Conservation (phyloP, 2,888 invertebrate species). For the Morpho helenor region DNA sequence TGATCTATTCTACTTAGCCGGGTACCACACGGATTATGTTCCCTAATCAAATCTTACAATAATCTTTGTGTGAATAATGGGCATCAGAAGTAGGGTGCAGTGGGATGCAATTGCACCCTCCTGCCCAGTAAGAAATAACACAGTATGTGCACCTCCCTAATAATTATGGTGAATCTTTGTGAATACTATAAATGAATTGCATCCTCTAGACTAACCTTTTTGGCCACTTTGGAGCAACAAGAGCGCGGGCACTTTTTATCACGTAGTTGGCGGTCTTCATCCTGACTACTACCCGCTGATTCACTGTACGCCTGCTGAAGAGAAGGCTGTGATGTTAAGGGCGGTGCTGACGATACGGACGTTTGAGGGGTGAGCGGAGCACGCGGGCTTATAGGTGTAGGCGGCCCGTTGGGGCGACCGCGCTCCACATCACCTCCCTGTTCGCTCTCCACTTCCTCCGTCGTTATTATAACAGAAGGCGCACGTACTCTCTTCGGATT, state of each 20-base stretch:
- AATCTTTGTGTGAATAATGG: too few species aligned
- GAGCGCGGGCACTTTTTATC: slow-evolving; percentile 83
- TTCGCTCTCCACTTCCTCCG: slow-evolving; percentile 76
- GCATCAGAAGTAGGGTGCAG: too few species aligned
- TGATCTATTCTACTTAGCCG: too few species aligned
- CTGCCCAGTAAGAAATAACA: too few species aligned
- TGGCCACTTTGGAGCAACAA: slow-evolving; percentile 90
- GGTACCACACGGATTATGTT: too few species aligned
- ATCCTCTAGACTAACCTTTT: slow-evolving; percentile 79
- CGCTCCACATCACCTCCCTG: slow-evolving; percentile 52
- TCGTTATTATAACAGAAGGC: slow-evolving; percentile 85
- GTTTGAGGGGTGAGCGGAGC: slow-evolving; percentile 69
- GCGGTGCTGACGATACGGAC: slow-evolving; percentile 72
- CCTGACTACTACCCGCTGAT: slow-evolving; percentile 81
- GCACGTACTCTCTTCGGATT: slow-evolving; percentile 86
- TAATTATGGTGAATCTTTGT: too few species aligned
- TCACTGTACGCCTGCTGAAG: slow-evolving; percentile 71
- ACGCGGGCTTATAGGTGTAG: slow-evolving; percentile 64
- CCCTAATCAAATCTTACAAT: too few species aligned
- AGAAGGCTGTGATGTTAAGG: slow-evolving; percentile 67
- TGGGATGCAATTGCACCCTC: too few species aligned
- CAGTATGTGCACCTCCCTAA: too few species aligned
- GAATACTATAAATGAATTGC: slow-evolving; percentile 1
- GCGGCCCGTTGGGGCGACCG: slow-evolving; percentile 70
- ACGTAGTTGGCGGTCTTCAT: slow-evolving; percentile 75